Evolutionary conservation across 2,797 vertebrate genomes (phyloP).

Genomic region (Myiotriccus ornatus): DNA sequence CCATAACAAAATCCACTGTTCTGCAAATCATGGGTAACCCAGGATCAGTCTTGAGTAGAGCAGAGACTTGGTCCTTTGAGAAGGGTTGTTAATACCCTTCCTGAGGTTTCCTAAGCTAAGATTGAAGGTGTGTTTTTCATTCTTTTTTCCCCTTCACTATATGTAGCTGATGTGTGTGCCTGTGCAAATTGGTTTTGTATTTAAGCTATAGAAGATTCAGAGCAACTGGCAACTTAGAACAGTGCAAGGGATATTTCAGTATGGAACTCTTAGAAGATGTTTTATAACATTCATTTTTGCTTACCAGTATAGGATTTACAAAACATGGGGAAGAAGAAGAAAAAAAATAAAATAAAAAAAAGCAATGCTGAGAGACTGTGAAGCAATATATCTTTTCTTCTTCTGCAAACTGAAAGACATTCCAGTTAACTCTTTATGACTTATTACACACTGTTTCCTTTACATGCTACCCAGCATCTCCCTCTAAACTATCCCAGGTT

Average conservation of each 20-base stretch:
- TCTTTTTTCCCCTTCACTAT: background rate
- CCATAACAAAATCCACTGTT: background rate
- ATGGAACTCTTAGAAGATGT: background rate
- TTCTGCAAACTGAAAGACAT: background rate
- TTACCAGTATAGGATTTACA: background rate
- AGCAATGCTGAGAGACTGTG: rapidly evolving
- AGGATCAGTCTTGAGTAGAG: background rate
- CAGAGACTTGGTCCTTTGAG: background rate
- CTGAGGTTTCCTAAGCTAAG: background rate
- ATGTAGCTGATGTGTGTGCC: background rate
- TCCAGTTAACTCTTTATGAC: background rate
- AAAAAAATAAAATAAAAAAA: background rate
- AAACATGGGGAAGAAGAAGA: background rate
- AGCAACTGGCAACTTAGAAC: background rate
- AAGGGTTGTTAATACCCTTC: background rate
- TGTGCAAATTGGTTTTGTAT: background rate
- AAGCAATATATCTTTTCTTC: background rate
- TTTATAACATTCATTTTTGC: background rate
- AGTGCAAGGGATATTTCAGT: background rate
- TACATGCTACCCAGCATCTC: background rate
- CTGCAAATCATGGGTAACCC: background rate
- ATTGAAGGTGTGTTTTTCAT: background rate
- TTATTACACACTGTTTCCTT: background rate
- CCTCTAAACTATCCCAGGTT: background rate
- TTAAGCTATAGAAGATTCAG: background rate